Evolutionary conservation across 2,888 invertebrate genomes (phyloP), one percentile per base, ranked within the genome.

Genomic region (Chymomyza amoena): DNA sequence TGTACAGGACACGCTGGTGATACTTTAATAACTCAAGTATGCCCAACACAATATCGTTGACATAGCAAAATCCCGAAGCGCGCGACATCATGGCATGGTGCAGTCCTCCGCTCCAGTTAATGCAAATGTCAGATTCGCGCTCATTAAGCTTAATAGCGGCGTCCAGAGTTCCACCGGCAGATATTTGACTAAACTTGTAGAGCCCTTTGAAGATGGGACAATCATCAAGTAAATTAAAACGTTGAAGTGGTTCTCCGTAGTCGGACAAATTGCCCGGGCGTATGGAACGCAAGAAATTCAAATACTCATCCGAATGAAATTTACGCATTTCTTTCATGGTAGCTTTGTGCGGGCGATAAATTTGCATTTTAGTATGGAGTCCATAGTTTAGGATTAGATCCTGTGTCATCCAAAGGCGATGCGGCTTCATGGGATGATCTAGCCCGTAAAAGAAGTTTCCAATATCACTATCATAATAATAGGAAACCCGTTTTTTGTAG

Each of bases 361-460:
- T 99, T 93, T 99, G 99, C 99, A 99, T 99, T 94, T 99, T 99
- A 78, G 99, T 94, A 91, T 99, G 99, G 28, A 99, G 94, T 67
- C 99, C 99, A 95, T 99, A 99, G 92, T 99, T 99, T 16, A 99
- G 93, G 50, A 99, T 94, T 76, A 99, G 94, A 93, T 99, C 99
- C 92, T 99, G 99, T 5, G 99, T 99, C 99, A 99, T 99, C 91
- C 99, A 96, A 94, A 99, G 99, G 80, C 99, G 96, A 92, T 99
- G 99, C 2, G 99, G 99, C 92, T 99, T 99, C 99, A 99, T 99
- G 36, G 99, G 99, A 93, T 99, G 99, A 7, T 99, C 99, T 92
- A 99, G 99, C 16, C 99, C 99, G 95, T 99, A 99, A 91, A 99
- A 99, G 92, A 99, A 99, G 92, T 99, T 99, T 18, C 99, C 99